Percentiles rank a stretch among this genome's conserved stretches.
Conservation (phyloP, 2,113 vertebrate genomes). For the Gorsachius goisagi region DNA sequence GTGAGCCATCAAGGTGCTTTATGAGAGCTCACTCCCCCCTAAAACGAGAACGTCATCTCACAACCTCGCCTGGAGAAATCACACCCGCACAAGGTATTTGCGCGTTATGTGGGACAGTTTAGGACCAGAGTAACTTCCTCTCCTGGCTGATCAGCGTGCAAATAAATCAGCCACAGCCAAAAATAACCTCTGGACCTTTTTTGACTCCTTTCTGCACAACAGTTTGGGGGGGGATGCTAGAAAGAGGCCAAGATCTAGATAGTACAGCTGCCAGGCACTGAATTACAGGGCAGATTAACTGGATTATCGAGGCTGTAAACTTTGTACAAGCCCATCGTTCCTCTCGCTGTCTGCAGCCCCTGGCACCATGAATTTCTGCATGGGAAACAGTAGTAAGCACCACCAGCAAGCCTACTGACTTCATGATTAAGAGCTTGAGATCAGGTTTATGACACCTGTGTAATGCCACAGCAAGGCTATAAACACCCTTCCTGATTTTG, state of each 20-base stretch:
- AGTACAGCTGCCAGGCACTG: background rate
- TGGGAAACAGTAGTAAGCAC: background rate
- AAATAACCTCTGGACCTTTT: constrained; percentile 45
- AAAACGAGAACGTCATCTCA: background rate
- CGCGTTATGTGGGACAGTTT: constrained; percentile 17
- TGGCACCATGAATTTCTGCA: background rate
- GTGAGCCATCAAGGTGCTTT: background rate
- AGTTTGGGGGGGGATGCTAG: background rate
- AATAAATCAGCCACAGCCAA: constrained; percentile 17
- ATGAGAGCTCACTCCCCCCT: background rate
- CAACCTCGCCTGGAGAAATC: background rate
- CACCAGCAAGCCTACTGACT: background rate
- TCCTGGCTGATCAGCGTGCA: background rate
- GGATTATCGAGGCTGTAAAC: background rate
- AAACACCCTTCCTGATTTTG: background rate
- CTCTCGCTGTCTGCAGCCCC: background rate
- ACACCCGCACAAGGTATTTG: background rate
- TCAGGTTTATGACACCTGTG: background rate
- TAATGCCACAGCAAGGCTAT: background rate
- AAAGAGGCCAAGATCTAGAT: background rate
- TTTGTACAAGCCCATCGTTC: background rate
- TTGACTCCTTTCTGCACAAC: background rate
- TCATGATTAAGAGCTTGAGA: background rate
- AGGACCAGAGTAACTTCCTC: constrained; percentile 41
- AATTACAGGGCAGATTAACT: background rate